phyloP scores from a whole-genome alignment of 2,797 vertebrate species.

The Numenius phaeopus region DNA sequence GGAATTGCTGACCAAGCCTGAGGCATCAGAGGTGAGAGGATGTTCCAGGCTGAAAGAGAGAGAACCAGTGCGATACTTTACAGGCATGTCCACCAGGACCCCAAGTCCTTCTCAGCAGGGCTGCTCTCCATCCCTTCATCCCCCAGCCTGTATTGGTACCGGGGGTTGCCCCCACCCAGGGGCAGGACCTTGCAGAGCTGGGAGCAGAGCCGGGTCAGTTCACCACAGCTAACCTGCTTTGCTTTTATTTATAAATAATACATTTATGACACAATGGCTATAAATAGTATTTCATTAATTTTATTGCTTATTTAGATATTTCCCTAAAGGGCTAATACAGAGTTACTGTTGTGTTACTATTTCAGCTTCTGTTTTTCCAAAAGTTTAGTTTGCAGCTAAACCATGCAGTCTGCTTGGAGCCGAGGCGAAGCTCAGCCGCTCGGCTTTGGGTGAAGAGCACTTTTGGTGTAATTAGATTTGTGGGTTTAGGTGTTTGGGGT shows the following conservation, averaged over 20 bases:
- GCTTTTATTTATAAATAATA: constrained; percentile 37
- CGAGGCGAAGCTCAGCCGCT: constrained; percentile 14
- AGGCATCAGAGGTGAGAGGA: background rate
- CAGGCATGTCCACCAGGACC: background rate
- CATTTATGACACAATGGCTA: background rate
- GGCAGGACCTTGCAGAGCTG: background rate
- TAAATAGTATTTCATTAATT: constrained; percentile 49
- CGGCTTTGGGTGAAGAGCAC: background rate
- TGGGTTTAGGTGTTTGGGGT: constrained; percentile 60
- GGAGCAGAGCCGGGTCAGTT: background rate
- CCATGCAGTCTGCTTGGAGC: background rate
- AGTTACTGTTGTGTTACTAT: background rate
- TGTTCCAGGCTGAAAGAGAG: background rate
- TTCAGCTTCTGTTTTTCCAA: constrained; percentile 24
- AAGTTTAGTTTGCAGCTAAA: constrained; percentile 30
- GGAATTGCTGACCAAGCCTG: background rate
- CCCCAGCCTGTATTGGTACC: background rate
- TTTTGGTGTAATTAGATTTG: constrained; percentile 59
- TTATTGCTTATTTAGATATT: constrained; percentile 47
- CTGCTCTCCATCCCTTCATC: background rate
- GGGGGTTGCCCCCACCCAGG: background rate
- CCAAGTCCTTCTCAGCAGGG: background rate
- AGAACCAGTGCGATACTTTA: background rate
- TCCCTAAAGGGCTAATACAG: constrained; percentile 25
- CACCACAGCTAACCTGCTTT: background rate